Evolutionary conservation across 2,888 invertebrate genomes (phyloP), one percentile per base, ranked within the genome.

Genomic region (Leptopilina myrica): DNA sequence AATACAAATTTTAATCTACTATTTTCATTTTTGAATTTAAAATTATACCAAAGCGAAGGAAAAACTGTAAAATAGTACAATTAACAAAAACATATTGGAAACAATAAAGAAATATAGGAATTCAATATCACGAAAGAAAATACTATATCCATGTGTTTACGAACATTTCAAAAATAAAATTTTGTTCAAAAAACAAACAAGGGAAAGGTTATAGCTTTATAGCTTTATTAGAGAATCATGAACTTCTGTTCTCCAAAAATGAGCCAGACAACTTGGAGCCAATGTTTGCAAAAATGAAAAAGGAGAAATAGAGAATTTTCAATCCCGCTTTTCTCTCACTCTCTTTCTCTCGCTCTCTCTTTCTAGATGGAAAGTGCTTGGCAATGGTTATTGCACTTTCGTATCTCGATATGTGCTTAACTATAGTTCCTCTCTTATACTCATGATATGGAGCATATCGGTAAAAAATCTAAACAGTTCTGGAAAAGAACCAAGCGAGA

Each of bases 391-490:
- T 73, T 40, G 73, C 56, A 26, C 33, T 69, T 33, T 26, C 69
- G 69, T 73, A 73, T 73, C 73, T 33, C 33, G 33, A 73, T 26
- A 73, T 73, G 20, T 62, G 53, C 56, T 73, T 56, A 56, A 56
- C 56, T 33, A 26, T 73, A 56, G 33, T 56, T 33, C 56, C 53
- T 8, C 56, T n/a, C 56, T 33, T 33, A 8, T 56, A 26, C 56
- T 53, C 33, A 73, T 73, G 56, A 56, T 73, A 26, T 33, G 33
- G 40, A 5, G 20, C 56, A 73, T 56, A 73, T 73, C 56, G 33
- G 6, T 73, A 56, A 73, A 73, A 73, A 73, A 73, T 53, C 73
- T 40, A 73, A 73, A 73, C 33, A 73, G 53, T 73, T 56, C 53
- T 73, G 73, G 56, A 73, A 73, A 53, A 14, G 73, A 56, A 73